Evolutionary conservation across 1,140 invertebrate genomes (phyloP).

Genomic region (Scaptomyza montana): DNA sequence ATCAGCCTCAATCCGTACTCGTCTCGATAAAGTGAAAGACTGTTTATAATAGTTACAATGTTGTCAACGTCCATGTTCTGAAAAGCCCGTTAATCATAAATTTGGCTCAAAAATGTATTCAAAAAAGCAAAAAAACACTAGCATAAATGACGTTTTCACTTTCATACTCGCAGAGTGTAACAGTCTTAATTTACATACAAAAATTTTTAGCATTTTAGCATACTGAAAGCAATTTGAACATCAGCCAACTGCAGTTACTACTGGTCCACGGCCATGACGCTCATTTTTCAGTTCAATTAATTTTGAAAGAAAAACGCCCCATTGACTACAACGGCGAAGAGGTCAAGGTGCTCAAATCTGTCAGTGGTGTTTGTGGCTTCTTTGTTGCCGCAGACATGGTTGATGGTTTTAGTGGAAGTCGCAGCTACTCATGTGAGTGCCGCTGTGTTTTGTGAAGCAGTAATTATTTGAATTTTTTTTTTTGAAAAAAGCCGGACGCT

Average conservation of each 20-base stretch:
- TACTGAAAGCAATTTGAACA: slow-evolving; percentile 21
- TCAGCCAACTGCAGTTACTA: slow-evolving; percentile 23
- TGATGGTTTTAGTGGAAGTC: slow-evolving; percentile 8
- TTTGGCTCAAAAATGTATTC: slow-evolving; percentile 33
- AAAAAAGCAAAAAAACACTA: slow-evolving; percentile 14
- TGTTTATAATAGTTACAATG: too few species aligned
- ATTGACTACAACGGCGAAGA: slow-evolving; percentile 25
- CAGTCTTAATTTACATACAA: slow-evolving; percentile 60
- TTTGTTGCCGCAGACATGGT: slow-evolving; percentile 12
- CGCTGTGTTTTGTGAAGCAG: slow-evolving; percentile 18
- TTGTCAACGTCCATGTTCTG: slow-evolving; percentile 26
- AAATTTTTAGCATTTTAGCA: slow-evolving; percentile 23
- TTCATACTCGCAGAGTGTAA: slow-evolving; percentile 25
- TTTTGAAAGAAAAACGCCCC: slow-evolving; percentile 59
- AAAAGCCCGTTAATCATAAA: slow-evolving; percentile 46
- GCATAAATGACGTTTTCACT: slow-evolving; percentile 36
- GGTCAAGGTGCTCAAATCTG: slow-evolving; percentile 65
- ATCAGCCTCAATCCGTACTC: too few species aligned
- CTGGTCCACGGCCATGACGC: slow-evolving; percentile 23
- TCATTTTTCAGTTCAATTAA: slow-evolving; percentile 51
- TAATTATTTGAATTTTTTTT: slow-evolving; percentile 18
- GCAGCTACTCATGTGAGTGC: background rate
- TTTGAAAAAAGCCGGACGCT: slow-evolving; percentile 8
- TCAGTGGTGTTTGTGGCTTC: slow-evolving; percentile 17
- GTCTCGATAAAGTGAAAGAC: too few species aligned